A percentile compares a stretch with the other conserved stretches of the same genome.
Conservation (phyloP, 2,113 vertebrate species). For the Blennius ocellaris region DNA sequence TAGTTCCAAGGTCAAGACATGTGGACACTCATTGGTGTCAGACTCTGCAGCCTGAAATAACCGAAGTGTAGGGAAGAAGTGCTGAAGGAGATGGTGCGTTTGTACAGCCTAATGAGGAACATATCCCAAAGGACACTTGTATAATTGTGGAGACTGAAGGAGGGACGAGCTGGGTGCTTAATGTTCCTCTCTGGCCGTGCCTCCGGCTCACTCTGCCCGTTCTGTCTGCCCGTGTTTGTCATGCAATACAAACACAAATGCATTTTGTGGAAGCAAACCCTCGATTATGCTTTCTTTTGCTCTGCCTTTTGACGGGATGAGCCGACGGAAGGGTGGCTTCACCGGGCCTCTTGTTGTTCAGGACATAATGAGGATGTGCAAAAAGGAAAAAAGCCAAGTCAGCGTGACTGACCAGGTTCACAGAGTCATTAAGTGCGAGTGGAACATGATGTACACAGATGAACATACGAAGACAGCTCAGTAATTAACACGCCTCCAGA, state of each 20-base stretch:
- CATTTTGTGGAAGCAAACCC: slow-evolving; percentile 19
- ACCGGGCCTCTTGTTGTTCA: not conserved
- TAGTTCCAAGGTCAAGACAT: slow-evolving; percentile 55
- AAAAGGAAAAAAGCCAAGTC: slow-evolving; percentile 41
- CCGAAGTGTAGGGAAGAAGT: not conserved
- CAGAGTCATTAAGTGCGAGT: not conserved
- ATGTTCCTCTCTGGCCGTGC: slow-evolving; percentile 29
- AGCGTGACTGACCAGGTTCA: slow-evolving; percentile 23
- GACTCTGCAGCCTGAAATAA: not conserved
- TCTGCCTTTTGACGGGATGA: not conserved
- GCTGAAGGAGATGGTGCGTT: not conserved
- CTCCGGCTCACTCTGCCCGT: slow-evolving; percentile 29
- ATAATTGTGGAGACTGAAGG: slow-evolving; percentile 5
- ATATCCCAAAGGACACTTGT: slow-evolving; percentile 3
- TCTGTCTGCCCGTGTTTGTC: slow-evolving; percentile 49
- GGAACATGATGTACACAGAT: slow-evolving; percentile 2
- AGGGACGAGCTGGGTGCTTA: not conserved
- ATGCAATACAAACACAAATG: slow-evolving; percentile 12
- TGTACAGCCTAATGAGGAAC: not conserved
- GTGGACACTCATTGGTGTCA: slow-evolving; percentile 2
- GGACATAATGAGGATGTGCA: slow-evolving; percentile 42
- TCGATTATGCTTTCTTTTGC: slow-evolving; percentile 24
- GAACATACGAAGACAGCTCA: not conserved
- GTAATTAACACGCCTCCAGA: not conserved
- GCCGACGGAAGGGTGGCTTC: not conserved